Evolutionary conservation across 2,797 vertebrate genomes (phyloP).

Genomic region (Steatocranus sp.): DNA sequence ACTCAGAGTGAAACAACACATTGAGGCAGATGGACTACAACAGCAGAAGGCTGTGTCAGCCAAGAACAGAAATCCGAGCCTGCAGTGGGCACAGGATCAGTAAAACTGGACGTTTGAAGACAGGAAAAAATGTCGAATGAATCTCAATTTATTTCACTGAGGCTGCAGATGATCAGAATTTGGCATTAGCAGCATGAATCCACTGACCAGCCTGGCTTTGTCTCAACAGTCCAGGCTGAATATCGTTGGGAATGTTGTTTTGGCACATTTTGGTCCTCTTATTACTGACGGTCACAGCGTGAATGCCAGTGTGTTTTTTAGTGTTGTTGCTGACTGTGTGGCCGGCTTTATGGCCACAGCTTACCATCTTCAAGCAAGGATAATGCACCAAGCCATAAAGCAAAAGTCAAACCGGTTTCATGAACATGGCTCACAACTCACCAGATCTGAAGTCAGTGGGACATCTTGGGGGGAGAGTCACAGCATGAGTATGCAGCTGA

Average conservation of each 20-base stretch:
- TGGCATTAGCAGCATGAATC: not conserved
- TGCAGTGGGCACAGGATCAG: not conserved
- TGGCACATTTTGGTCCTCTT: not conserved
- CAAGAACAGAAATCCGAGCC: not conserved
- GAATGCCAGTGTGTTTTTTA: not conserved
- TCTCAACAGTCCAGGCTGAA: not conserved
- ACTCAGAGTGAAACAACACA: not conserved
- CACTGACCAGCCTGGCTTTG: not conserved
- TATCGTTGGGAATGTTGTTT: not conserved
- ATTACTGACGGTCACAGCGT: not conserved
- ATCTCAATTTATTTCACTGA: not conserved
- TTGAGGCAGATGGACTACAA: not conserved
- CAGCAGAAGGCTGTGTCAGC: not conserved
- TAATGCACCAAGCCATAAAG: not conserved
- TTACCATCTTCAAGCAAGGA: not conserved
- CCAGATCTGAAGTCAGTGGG: not conserved
- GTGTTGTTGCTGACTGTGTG: not conserved
- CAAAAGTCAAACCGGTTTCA: not conserved
- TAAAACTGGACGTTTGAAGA: not conserved
- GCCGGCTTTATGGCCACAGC: fast-evolving
- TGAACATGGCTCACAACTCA: not conserved
- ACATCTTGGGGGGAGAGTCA: not conserved
- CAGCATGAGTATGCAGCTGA: not conserved
- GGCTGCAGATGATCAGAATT: not conserved
- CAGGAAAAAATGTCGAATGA: not conserved